These are phyloP conservation scores for Hemiscyllium ocellatum DNA, from an alignment of 2,113 vertebrate genomes.

Conservation along the genomic window DNA sequence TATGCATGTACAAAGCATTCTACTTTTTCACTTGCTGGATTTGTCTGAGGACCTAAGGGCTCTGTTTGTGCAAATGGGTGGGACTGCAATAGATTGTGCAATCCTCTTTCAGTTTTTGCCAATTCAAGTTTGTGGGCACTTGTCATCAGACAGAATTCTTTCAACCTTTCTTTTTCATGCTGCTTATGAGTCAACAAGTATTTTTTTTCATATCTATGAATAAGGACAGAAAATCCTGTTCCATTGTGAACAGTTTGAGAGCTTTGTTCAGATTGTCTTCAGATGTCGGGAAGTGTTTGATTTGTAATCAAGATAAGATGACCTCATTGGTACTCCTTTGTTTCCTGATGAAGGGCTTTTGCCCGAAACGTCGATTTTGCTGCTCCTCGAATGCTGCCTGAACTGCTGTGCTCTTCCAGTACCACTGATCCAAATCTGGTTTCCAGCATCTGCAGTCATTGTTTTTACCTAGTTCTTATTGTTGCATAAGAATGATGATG, in stretches of 20 bases:
- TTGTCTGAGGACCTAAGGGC: neutral
- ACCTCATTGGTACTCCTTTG: too few relatives aligned
- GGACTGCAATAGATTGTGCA: neutral
- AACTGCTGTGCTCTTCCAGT: too few relatives aligned
- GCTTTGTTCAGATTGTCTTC: neutral
- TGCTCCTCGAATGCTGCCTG: too few relatives aligned
- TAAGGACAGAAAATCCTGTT: neutral
- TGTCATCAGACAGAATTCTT: neutral
- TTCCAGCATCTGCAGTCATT: too few relatives aligned
- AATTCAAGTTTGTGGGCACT: neutral
- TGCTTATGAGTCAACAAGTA: neutral
- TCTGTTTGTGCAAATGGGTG: neutral
- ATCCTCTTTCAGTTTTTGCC: neutral
- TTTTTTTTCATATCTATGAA: neutral
- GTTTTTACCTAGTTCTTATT: neutral
- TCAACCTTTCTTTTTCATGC: neutral
- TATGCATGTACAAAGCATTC: neutral
- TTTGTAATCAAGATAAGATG: neutral
- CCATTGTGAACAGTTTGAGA: neutral
- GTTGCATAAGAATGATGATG: neutral
- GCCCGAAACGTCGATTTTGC: too few relatives aligned
- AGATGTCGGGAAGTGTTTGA: neutral
- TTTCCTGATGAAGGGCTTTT: too few relatives aligned
- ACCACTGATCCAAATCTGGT: too few relatives aligned
- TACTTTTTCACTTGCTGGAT: neutral